A percentile compares a stretch with the other conserved stretches of the same genome.
phyloP scores from a whole-genome alignment of 2,113 vertebrate genomes.

The Saimiri boliviensis region DNA sequence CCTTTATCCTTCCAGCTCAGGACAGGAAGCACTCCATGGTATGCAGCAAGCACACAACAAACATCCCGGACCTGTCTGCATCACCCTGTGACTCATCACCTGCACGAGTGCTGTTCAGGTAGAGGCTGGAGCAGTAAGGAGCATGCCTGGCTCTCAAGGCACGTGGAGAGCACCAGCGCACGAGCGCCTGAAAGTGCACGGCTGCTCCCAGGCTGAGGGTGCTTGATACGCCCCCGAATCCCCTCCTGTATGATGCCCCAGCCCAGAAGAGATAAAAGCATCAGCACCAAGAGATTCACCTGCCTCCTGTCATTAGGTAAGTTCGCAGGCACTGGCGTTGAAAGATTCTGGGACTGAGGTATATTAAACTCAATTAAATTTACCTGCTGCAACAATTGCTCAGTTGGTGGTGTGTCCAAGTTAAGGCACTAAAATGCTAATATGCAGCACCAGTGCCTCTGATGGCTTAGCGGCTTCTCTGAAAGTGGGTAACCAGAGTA shows the following conservation, averaged over 20 bases:
- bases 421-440: not conserved
- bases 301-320: not conserved
- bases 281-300: not conserved
- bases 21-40: not conserved
- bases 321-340: not conserved
- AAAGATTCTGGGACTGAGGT: not conserved
- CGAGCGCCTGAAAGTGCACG: accelerated
- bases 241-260: not conserved
- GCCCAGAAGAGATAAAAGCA: not conserved
- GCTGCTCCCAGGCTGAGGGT: not conserved
- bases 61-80: not conserved
- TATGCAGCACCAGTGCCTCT: not conserved
- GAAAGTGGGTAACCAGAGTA: not conserved
- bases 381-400: not conserved
- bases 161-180: not conserved
- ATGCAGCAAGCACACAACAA: not conserved
- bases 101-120: not conserved
- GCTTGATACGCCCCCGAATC: accelerated
- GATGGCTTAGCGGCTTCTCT: not conserved
- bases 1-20: conserved; percentile 2
- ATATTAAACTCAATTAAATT: not conserved
- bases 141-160: not conserved
- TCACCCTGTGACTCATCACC: not conserved
- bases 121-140: no score
- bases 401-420: not conserved